Evolutionary conservation across 2,113 vertebrate species (phyloP), one percentile per base, ranked within the genome.

Genomic region (Aramus guarauna): DNA sequence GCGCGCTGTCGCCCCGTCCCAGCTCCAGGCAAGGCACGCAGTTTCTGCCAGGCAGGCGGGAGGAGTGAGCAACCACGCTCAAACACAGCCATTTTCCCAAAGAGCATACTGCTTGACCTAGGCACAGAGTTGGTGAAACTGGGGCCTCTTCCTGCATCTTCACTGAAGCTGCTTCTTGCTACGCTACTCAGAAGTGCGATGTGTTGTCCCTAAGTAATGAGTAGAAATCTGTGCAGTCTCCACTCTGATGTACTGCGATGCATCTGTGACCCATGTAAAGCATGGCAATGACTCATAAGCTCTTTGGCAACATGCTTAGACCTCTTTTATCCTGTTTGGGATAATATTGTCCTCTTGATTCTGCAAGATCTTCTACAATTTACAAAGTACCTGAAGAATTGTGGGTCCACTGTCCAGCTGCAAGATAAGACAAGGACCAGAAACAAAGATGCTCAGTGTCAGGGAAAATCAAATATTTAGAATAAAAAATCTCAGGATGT

Each of bases 381-480:
- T 53, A 48, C 12, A 27, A 41, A 39, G 15, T 32, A 88, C 64
- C 67, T 41, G 34, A 26, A 45, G 75, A 75, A 69, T 5, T 37
- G 20, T 53, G 23, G 15, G 11, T 55, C 48, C 37, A 2, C 36
- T 60, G 56, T 63, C 30, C 82, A 71, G 47, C 84, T 94, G 94
- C 2, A 3, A 55, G 39, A 43, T 5, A 22, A 71, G 93, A 97
- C 67, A 88, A 96, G 95, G 80, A 47, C 67, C 88, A 91, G 96
- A 87, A 62, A 69, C 55, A 67, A 52, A 81, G 76, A 81, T 82
- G 50, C 76, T 87, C 53, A 23, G 24, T 73, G 73, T 88, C 58
- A 59, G 66, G 67, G 71, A 69, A 85, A 85, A 94, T 88, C 22
- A 97, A 96, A 95, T 94, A 97, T 95, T 97, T 91, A 58, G 71